Evolutionary conservation across 2,888 invertebrate species (phyloP), one percentile per base, ranked within the genome.

Genomic region (Meteorus colon): DNA sequence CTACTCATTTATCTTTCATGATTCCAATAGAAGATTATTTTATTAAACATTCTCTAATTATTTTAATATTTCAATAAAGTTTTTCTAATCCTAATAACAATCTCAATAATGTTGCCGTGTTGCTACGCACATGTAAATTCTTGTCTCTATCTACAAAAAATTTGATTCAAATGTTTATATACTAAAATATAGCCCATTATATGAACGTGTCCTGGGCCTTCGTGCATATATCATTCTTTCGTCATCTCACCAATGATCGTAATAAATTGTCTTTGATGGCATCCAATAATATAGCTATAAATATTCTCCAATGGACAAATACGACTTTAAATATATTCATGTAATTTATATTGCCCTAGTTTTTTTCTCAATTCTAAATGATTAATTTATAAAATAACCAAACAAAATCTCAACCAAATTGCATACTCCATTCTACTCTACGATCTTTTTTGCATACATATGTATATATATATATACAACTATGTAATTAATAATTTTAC

Each of bases 401-500:
- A 41, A 12, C 12, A 12, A 41, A 34, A 41, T 41, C 41, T 41
- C 41, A 8, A 10, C 41, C 12, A 41, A 12, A 41, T 41, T 41
- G 41, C 41, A 12, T 8, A 41, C 8, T 12, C 41, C 41, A 41
- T 41, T 41, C 12, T 41, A 41, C 12, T 8, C 12, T 2, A 41
- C 12, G 14, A 16, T 48, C 16, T 48, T n/a, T 0, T n/a, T n/a
- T 48, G 48, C n/a, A 48, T 48, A n/a, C 16, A 1, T 48, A 5
- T 48, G 0, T 14, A 14, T 14, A 48, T 48, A n/a, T 48, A 16
- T 48, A 5, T 48, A 14, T 14, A 14, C 16, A 48, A 4, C 16
- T 48, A 48, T 48, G 48, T 48, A n/a, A 48, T 48, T 48, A 48
- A 48, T 48, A 14, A 48, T 48, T 48, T 48, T n/a, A 48, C 16